phyloP scores from a whole-genome alignment of 2,888 invertebrate genomes.

The Aspidapion aeneum region DNA sequence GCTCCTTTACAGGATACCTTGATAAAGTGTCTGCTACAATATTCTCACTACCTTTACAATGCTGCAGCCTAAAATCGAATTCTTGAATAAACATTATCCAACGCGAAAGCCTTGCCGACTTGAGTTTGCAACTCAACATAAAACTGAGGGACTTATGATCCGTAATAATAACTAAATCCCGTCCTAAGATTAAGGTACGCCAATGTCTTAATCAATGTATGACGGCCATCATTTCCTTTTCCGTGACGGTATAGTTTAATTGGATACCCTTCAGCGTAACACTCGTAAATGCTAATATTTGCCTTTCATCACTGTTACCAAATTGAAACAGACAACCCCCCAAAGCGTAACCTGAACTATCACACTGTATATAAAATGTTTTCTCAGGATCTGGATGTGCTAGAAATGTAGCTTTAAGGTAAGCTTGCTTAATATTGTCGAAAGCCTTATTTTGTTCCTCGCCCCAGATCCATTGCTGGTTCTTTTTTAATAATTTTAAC shows the following conservation, averaged over 20 bases:
- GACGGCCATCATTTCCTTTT: constrained; percentile 17
- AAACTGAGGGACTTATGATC: constrained; percentile 22
- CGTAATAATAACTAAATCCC: constrained; percentile 10
- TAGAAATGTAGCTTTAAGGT: constrained; percentile 7
- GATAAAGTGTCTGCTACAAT: too few relatives aligned
- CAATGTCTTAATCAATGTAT: constrained; percentile 14
- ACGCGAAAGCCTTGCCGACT: constrained; percentile 14
- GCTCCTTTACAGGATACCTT: too few relatives aligned
- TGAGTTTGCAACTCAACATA: constrained; percentile 12
- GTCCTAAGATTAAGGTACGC: constrained; percentile 17
- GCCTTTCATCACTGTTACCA: constrained; percentile 1
- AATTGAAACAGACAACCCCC: too few relatives aligned
- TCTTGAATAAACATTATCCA: constrained; percentile 22
- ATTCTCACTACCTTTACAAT: too few relatives aligned
- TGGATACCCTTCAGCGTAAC: constrained; percentile 13
- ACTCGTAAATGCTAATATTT: constrained; percentile 20
- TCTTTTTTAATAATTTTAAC: too few relatives aligned
- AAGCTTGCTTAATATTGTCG: too few relatives aligned
- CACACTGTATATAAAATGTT: constrained; percentile 10
- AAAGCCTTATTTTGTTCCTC: too few relatives aligned
- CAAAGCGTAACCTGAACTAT: too few relatives aligned
- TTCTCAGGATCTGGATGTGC: constrained; percentile 15
- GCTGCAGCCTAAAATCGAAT: too few relatives aligned
- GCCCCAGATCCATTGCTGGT: too few relatives aligned
- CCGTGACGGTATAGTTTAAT: constrained; percentile 10